Conservation (phyloP, 2,113 vertebrate genomes). For the Calyptommatus sinebrachiatus region DNA sequence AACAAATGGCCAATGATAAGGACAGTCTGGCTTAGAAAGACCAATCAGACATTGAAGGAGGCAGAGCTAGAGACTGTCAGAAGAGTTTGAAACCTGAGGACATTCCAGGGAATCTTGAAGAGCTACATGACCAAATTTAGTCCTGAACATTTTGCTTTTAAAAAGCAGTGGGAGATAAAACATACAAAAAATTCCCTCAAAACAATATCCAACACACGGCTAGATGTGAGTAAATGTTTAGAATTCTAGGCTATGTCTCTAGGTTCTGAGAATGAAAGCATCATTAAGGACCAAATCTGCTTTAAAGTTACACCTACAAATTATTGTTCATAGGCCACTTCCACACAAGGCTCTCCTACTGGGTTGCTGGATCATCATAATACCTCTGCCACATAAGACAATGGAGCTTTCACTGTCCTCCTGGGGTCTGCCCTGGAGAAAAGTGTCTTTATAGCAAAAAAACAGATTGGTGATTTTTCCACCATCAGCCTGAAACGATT, state of each 20-base stretch:
- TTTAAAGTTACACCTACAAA: neutral
- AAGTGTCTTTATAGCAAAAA: too few species aligned
- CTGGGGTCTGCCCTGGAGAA: too few species aligned
- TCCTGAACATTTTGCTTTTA: conserved; percentile 89
- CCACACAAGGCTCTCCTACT: too few species aligned
- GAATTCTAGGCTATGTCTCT: neutral
- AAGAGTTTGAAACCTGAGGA: conserved; percentile 84
- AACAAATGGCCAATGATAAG: conserved; percentile 60
- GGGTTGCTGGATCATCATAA: too few species aligned
- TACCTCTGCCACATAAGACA: too few species aligned
- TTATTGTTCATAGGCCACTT: neutral
- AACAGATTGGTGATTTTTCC: too few species aligned
- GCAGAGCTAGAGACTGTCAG: conserved; percentile 72
- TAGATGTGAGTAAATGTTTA: conserved; percentile 7
- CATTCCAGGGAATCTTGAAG: conserved; percentile 94
- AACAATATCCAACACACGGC: conserved; percentile 67
- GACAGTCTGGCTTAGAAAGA: conserved; percentile 33
- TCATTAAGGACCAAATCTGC: accelerated
- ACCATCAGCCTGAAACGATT: too few species aligned
- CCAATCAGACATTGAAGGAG: conserved; percentile 64
- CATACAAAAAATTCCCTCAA: conserved; percentile 66
- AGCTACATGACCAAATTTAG: conserved; percentile 98
- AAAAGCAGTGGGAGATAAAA: conserved; percentile 88
- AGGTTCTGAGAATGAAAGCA: neutral
- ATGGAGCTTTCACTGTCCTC: too few species aligned